A percentile compares a stretch with the other conserved stretches of the same genome.
Evolutionary conservation across 2,113 vertebrate genomes (phyloP).

Genomic region (Anthoscopus minutus): DNA sequence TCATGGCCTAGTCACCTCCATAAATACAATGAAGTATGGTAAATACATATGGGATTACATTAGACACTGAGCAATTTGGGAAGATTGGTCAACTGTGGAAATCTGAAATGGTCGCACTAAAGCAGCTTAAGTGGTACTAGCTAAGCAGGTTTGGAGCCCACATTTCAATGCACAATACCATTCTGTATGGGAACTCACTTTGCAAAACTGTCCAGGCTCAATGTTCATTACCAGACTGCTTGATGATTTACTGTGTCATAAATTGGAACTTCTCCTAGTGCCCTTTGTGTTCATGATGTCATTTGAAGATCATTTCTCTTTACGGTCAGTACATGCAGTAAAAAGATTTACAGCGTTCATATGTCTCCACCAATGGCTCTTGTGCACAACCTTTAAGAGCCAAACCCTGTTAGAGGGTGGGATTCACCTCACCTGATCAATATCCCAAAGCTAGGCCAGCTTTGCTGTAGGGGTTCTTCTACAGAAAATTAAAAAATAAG

Average conservation of each 20-base stretch:
- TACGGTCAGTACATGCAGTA: background rate
- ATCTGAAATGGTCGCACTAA: conserved; percentile 47
- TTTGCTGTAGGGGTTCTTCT: background rate
- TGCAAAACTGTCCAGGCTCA: conserved; percentile 24
- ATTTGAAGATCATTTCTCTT: conserved; percentile 49
- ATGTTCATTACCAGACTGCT: conserved; percentile 12
- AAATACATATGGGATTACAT: conserved; percentile 45
- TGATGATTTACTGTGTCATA: conserved; percentile 40
- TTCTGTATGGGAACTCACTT: background rate
- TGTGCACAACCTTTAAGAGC: background rate
- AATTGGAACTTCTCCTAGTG: conserved; percentile 35
- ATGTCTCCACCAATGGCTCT: background rate
- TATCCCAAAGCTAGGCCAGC: background rate
- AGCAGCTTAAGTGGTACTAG: conserved; percentile 36
- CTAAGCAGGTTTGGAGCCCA: conserved; percentile 34
- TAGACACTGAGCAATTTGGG: conserved; percentile 25
- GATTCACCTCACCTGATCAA: background rate
- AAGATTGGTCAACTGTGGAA: conserved; percentile 45
- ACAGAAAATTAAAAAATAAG: background rate
- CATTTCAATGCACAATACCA: conserved; percentile 2
- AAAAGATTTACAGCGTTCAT: background rate
- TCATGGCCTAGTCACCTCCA: conserved; percentile 42
- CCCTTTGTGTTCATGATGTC: conserved; percentile 54
- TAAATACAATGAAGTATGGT: conserved; percentile 48
- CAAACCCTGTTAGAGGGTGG: background rate